These are phyloP conservation scores for Nothoprocta pentlandii DNA, from an alignment of 2,113 vertebrate genomes.

Conservation along the genomic window DNA sequence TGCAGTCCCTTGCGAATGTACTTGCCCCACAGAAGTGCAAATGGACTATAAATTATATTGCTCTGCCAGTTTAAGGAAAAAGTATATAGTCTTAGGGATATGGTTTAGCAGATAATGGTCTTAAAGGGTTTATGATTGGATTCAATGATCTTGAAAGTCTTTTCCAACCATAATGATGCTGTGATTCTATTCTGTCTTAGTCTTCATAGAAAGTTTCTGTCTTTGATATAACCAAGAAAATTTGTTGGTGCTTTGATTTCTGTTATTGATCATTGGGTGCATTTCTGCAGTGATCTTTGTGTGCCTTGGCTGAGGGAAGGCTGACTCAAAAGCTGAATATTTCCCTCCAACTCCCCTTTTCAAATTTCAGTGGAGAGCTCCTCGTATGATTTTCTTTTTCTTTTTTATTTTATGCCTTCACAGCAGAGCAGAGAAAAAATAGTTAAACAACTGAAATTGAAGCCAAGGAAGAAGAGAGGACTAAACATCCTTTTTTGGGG, in stretches of 20 bases:
- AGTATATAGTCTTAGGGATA: neutral
- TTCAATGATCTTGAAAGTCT: too few relatives aligned
- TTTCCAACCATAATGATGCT: too few relatives aligned
- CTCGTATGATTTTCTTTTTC: neutral
- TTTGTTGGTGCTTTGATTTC: fast-evolving
- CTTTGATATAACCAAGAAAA: neutral
- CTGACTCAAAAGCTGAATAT: neutral
- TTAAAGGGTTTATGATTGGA: too few relatives aligned
- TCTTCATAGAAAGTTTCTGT: neutral
- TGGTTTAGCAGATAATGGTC: too few relatives aligned
- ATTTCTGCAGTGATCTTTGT: neutral
- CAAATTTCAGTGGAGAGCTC: neutral
- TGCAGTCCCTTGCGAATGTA: fast-evolving
- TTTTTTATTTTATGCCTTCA: neutral
- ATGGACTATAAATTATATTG: fast-evolving
- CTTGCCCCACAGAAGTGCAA: neutral
- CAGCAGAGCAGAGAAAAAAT: neutral
- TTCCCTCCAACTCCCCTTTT: neutral
- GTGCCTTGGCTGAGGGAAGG: neutral
- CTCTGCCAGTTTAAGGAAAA: neutral
- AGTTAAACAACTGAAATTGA: too few relatives aligned
- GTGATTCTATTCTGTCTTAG: neutral
- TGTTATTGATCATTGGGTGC: neutral
- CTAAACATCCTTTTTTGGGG: neutral
- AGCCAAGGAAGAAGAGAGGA: neutral